Evolutionary conservation across 2,888 invertebrate species (phyloP), one percentile per base, ranked within the genome.

Genomic region (Luperina testacea): DNA sequence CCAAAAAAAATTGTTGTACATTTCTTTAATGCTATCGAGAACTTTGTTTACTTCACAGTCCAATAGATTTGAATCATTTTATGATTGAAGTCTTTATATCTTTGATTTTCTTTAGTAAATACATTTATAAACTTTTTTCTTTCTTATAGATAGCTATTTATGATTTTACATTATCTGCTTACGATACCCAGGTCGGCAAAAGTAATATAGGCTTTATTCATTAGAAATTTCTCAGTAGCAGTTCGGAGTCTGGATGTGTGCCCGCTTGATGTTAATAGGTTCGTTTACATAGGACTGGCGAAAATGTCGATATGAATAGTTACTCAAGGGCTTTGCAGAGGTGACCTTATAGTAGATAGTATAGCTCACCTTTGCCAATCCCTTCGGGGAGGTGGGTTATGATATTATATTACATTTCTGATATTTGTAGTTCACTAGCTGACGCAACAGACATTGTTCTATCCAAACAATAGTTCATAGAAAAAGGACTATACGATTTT

Each of bases 51-150:
- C 84, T 48, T 70, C 65, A 65, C 68, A 59, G 63, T 63, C 38
- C 65, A 71, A 45, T 78, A 24, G 70, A 84, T 67, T 71, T 53
- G 67, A 80, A 71, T 84, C 53, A 80, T 80, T 71, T 81, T 61
- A 80, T 51, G 72, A 84, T 67, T 61, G 83, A 59, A 65, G 53
- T 67, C 7, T 71, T 67, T 69, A 70, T 65, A 42, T 77, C 70
- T 61, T 71, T 57, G 53, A 67, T 61, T 67, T 77, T 64, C 20
- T 65, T 69, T 2, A 51, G 15, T 72, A 32, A 61, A 63, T 76
- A 53, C 61, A n/a, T 78, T 72, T 59, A 27, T 59, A 53, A 61
- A 38, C 17, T 38, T 65, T 48, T 45, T 45, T 45, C n/a, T 45
- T 45, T 45, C 11, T 11, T 45, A 45, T 11, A 45, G 13, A 48